Evolutionary conservation across 2,797 vertebrate species (phyloP), one percentile per base, ranked within the genome.

Genomic region (Sebastes flavidus): DNA sequence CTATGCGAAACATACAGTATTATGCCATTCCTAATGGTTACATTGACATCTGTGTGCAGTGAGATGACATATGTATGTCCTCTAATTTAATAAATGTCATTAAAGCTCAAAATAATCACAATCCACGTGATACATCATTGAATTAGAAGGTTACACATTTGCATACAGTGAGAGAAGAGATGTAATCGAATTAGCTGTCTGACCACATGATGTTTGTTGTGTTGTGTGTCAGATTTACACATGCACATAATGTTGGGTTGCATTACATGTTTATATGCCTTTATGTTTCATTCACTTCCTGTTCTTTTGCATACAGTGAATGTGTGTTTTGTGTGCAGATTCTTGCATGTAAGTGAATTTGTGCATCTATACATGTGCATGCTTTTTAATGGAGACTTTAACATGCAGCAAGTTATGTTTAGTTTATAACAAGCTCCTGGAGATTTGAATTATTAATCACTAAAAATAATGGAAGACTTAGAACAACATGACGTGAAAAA

Each of bases 51-150:
- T 76, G 75, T 61, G 22, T 58, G 55, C 62, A 38, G n/a, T 25
- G 24, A 30, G 55, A n/a, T 58, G 20, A 42, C 27, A 22, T 22
- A 14, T 77, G 27, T 29, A 49, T 72, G 56, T 18, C 20, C 38
- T 75, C 32, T 7, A 18, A 54, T 42, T 30, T 66, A 54, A 74
- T 63, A 58, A 71, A 9, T 61, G 32, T 75, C 58, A 46, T 77
- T 16, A 79, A 65, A 49, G 52, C 72, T 60, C 14, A 60, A 36
- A 36, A 79, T 66, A 78, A 63, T 60, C 24, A 61, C 27, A 84
- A 46, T 25, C 11, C 32, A 61, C 49, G 20, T 52, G 34, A 77
- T 30, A 7, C 54, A 70, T 71, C 65, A 30, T 4, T 49, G 63
- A 76, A 24, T 30, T 11, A 30, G 16, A n/a, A 59, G 38, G n/a